Conservation (phyloP, 2,888 invertebrate genomes). For the Anthrax anthrax region DNA sequence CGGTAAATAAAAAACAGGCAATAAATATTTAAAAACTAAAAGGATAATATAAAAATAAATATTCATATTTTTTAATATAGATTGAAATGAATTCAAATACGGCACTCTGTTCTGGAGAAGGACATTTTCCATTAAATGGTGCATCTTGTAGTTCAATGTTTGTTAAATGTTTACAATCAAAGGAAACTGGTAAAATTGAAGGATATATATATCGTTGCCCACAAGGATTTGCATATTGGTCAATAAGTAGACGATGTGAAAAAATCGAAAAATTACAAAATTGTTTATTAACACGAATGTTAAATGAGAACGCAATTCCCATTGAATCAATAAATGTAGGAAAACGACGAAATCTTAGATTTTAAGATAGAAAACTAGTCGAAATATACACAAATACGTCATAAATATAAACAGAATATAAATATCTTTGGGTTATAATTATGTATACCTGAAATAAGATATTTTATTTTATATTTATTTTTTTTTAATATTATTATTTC, state of each 20-base stretch:
- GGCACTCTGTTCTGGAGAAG: slow-evolving; percentile 49
- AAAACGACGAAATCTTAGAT: neutral
- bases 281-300: slow-evolving; percentile 32
- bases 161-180: slow-evolving; percentile 48
- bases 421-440: too few relatives aligned
- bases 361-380: neutral
- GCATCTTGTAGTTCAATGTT: slow-evolving; percentile 56
- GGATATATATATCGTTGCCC: slow-evolving; percentile 68
- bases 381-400: neutral
- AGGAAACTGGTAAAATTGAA: slow-evolving; percentile 39
- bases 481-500: too few relatives aligned
- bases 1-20: slow-evolving; percentile 7
- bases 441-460: too few relatives aligned
- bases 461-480: too few relatives aligned
- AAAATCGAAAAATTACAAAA: slow-evolving; percentile 43
- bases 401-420: too few relatives aligned
- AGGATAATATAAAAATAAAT: too few relatives aligned
- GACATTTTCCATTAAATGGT: slow-evolving; percentile 53
- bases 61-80: slow-evolving; percentile 34
- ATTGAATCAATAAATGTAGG: slow-evolving; percentile 32
- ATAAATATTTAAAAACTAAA: too few relatives aligned
- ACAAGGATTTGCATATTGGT: slow-evolving; percentile 59
- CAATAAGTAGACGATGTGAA: slow-evolving; percentile 63
- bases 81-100: slow-evolving; percentile 42
- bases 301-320: slow-evolving; percentile 22